These are phyloP conservation scores for Dicyrtoma fusca DNA, from an alignment of 2,888 invertebrate genomes.

Conservation along the genomic window DNA sequence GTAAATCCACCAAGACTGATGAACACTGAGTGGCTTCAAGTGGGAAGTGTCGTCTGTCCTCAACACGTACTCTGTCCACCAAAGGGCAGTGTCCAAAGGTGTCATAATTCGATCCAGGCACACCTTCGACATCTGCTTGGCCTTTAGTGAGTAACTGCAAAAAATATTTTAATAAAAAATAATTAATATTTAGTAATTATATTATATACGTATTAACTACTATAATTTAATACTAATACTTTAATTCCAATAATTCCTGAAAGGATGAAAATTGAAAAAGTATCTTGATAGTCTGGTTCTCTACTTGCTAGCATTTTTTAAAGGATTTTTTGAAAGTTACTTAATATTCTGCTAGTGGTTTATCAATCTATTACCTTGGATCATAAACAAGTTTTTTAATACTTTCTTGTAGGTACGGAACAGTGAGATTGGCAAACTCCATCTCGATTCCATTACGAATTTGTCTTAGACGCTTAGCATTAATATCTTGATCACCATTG, in stretches of 20 bases:
- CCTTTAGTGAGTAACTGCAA: background rate
- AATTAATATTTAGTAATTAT: too few species aligned
- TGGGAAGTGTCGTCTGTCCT: slow-evolving; percentile 12
- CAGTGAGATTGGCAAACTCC: slow-evolving; percentile 22
- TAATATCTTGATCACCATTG: slow-evolving; percentile 31
- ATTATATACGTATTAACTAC: too few species aligned
- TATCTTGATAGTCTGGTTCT: too few species aligned
- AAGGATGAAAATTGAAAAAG: too few species aligned
- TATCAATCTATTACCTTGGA: slow-evolving; percentile 1
- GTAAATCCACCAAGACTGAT: slow-evolving; percentile 14
- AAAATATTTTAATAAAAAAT: background rate
- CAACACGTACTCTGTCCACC: slow-evolving; percentile 29
- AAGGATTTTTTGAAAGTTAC: too few species aligned
- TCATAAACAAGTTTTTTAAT: slow-evolving; percentile 27
- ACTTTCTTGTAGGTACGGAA: background rate
- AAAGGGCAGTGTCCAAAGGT: slow-evolving; percentile 9
- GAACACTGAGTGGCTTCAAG: slow-evolving; percentile 23
- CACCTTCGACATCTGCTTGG: background rate
- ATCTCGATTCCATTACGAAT: slow-evolving; percentile 30
- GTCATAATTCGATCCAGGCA: slow-evolving; percentile 8
- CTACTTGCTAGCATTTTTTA: too few species aligned
- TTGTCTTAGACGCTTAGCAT: slow-evolving; percentile 20
- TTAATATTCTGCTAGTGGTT: too few species aligned
- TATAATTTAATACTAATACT: too few species aligned
- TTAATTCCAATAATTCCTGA: too few species aligned